Conservation (phyloP, 2,113 vertebrate genomes). For the Pomatostomus ruficeps region DNA sequence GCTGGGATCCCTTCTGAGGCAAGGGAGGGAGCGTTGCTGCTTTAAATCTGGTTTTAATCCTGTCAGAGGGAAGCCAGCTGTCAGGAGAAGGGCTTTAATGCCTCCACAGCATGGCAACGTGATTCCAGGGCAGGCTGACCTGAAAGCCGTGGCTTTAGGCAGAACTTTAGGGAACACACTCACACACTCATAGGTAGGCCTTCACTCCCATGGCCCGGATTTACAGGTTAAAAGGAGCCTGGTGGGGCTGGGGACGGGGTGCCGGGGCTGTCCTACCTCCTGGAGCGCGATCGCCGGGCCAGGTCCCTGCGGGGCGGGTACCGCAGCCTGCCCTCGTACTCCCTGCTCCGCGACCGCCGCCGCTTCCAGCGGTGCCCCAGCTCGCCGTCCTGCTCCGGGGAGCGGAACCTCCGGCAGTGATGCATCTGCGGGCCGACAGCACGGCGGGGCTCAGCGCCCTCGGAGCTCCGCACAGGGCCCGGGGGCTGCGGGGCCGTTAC, state of each 20-base stretch:
- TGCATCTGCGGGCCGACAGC: slow-evolving; percentile 68
- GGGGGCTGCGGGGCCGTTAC: not conserved
- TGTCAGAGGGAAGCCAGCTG: not conserved
- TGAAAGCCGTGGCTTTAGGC: not conserved
- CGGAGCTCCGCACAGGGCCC: too few relatives aligned
- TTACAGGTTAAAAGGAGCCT: not conserved
- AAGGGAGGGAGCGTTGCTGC: rapidly evolving
- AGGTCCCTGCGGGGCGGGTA: slow-evolving; percentile 66
- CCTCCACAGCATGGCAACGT: not conserved
- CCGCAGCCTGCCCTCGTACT: slow-evolving; percentile 62
- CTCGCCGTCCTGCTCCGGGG: slow-evolving; percentile 70
- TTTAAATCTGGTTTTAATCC: not conserved
- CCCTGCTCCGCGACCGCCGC: slow-evolving; percentile 71
- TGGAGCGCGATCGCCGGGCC: slow-evolving; percentile 62
- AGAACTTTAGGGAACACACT: rapidly evolving
- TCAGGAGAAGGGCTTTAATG: not conserved
- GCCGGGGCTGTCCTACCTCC: slow-evolving; percentile 57
- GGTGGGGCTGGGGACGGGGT: too few relatives aligned
- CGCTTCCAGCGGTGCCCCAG: slow-evolving; percentile 72
- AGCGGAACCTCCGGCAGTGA: slow-evolving; percentile 73
- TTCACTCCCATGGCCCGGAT: not conserved
- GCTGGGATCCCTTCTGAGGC: not conserved
- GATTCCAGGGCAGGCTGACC: not conserved
- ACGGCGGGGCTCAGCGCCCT: not conserved
- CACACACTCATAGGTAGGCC: not conserved